phyloP scores from a whole-genome alignment of 1,140 invertebrate genomes.

The Scaptodrosophila lebanonensis region DNA sequence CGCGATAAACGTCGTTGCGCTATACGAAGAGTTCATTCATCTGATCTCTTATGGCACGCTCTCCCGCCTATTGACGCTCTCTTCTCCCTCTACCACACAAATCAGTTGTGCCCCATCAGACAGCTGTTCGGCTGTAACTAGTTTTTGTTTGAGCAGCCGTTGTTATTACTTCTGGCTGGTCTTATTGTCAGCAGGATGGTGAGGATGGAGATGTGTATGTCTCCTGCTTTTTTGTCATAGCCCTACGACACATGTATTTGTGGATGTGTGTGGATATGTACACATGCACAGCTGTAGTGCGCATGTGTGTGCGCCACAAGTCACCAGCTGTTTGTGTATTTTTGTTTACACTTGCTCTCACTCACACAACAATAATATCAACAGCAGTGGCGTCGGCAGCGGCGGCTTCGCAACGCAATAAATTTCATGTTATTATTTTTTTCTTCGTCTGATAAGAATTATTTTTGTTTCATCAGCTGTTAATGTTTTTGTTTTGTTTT shows the following conservation, averaged over 20 bases:
- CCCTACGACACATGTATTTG: slow-evolving; percentile 23
- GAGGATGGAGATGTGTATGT: slow-evolving; percentile 30
- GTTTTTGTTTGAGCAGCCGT: slow-evolving; percentile 15
- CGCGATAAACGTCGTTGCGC: slow-evolving; percentile 17
- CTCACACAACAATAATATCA: too few relatives aligned
- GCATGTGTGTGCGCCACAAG: slow-evolving; percentile 36
- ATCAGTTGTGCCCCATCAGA: slow-evolving; percentile 45
- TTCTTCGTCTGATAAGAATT: slow-evolving; percentile 51
- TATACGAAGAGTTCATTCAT: slow-evolving; percentile 39
- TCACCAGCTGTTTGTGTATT: slow-evolving; percentile 53
- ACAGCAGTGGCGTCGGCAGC: slow-evolving; percentile 5
- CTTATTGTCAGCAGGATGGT: not conserved
- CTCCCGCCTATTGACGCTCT: slow-evolving; percentile 7
- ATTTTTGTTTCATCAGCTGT: slow-evolving; percentile 50
- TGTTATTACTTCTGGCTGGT: too few relatives aligned
- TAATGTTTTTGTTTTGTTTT: slow-evolving; percentile 28
- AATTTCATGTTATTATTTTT: slow-evolving; percentile 49
- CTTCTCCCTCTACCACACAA: slow-evolving; percentile 26
- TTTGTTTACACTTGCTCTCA: slow-evolving; percentile 41
- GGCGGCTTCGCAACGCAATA: slow-evolving; percentile 52
- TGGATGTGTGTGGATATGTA: slow-evolving; percentile 2
- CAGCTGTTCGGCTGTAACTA: too few relatives aligned
- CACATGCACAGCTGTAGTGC: slow-evolving; percentile 38
- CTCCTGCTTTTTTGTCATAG: slow-evolving; percentile 18
- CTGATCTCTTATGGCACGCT: slow-evolving; percentile 25